Evolutionary conservation across 2,888 invertebrate genomes (phyloP).

Genomic region (Heteromurus nitidus): DNA sequence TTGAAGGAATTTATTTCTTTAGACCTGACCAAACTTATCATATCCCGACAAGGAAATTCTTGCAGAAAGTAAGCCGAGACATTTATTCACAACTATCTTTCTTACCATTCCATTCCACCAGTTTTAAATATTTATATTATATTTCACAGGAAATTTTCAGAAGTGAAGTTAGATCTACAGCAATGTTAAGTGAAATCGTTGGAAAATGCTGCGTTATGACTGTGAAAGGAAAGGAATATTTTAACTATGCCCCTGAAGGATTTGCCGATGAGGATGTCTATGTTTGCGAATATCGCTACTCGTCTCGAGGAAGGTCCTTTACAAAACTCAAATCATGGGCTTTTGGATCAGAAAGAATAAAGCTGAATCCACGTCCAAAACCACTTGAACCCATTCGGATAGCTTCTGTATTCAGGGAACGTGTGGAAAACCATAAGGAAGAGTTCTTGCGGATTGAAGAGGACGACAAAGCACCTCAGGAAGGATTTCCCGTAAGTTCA

Average conservation of each 20-base stretch:
- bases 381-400: slow-evolving; percentile 89
- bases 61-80: slow-evolving; percentile 82
- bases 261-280: slow-evolving; percentile 95
- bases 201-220: slow-evolving; percentile 95
- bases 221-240: slow-evolving; percentile 88
- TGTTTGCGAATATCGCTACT: slow-evolving; percentile 97
- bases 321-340: slow-evolving; percentile 89
- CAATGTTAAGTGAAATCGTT: slow-evolving; percentile 88
- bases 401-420: slow-evolving; percentile 93
- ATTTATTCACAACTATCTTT: too few relatives aligned
- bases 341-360: slow-evolving; percentile 78
- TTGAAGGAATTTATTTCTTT: slow-evolving; percentile 93
- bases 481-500: slow-evolving; percentile 86
- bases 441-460: slow-evolving; percentile 89
- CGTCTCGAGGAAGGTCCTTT: slow-evolving; percentile 88
- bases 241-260: slow-evolving; percentile 90
- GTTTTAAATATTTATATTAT: background rate
- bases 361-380: slow-evolving; percentile 82
- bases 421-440: slow-evolving; percentile 92
- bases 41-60: slow-evolving; percentile 93
- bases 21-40: slow-evolving; percentile 98
- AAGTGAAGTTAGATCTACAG: slow-evolving; percentile 90
- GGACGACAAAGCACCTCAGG: slow-evolving; percentile 84
- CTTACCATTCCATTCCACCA: too few relatives aligned
- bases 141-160: slow-evolving; percentile 89